Base-by-base conservation (phyloP, 2,113 vertebrate genomes). In the Pelecanus crispus region DNA sequence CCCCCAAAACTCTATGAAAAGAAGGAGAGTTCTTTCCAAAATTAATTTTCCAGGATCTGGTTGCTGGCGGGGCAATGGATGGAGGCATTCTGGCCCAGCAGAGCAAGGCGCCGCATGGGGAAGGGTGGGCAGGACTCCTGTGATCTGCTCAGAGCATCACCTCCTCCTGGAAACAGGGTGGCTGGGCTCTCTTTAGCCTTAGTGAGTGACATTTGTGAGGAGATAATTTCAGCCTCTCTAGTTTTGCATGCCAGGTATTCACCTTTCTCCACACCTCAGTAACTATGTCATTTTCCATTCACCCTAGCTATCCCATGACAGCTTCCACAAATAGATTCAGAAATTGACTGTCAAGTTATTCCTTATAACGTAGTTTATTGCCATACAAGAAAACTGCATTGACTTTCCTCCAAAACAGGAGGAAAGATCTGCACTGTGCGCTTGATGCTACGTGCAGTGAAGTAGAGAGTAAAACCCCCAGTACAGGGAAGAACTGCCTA, bases 261-360 rank as follows among this genome's bases (percentile, higher is more conserved):
- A 72, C 56, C 49, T 13, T 74, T 72, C 42, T 85, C 58, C 44
- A 44, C 66, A 67, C 38, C 68, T 87, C 7, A 14, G 73, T 68
- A 86, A 61, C 70, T 45, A 25, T 56, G 91, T 49, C 32, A 50
- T 84, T 89, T 95, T 72, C 83, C 70, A 62, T 62, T 88, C 38
- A 17, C 40, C 36, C 31, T 81, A 2, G 3, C 70, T 91, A 68
- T 78, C 77, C 83, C 61, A 68, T 83, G 94, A 94, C 92, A 55
- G 36, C 63, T 95, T 93, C 73, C 75, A 91, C 92, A 96, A 96
- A 95, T 75, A 95, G 56, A 93, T 88, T 93, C 83, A 86, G 80
- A 96, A 97, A 97, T 81, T 95, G 82, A 94, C 90, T 83, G 85
- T 92, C 75, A 71, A 38, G 71, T 71, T 91, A 56, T 55, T 96